These are phyloP conservation scores for Tuberolachnus salignus DNA, from an alignment of 2,888 invertebrate species.

Conservation along the genomic window DNA sequence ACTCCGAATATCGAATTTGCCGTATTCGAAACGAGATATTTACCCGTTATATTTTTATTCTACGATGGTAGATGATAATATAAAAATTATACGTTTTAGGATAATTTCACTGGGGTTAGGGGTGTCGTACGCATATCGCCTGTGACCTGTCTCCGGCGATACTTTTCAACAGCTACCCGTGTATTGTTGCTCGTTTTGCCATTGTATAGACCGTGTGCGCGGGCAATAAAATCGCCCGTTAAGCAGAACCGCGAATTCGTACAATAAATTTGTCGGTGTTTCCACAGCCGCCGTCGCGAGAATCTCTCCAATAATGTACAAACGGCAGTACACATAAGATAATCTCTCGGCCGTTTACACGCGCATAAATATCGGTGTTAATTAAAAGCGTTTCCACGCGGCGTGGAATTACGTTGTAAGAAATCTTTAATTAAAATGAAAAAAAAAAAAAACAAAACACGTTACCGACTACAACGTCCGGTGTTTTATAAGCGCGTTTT, in stretches of 20 bases:
- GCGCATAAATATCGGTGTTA: slow-evolving; percentile 12
- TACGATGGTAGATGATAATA: too few species aligned
- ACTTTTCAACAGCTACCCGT: not conserved
- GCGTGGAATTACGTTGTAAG: not conserved
- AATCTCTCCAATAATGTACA: not conserved
- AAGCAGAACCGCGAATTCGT: not conserved
- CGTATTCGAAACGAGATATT: too few species aligned
- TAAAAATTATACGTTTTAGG: too few species aligned
- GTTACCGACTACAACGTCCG: too few species aligned
- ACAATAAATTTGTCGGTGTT: slow-evolving; percentile 37
- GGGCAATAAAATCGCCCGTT: not conserved
- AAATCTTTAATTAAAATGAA: slow-evolving; percentile 17
- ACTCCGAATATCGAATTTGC: too few species aligned
- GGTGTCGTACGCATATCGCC: too few species aligned
- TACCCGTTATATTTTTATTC: too few species aligned
- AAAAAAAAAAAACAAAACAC: not conserved
- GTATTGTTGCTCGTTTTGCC: too few species aligned
- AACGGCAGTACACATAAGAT: not conserved
- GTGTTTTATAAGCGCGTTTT: not conserved
- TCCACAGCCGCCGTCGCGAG: not conserved
- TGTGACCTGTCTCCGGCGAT: not conserved
- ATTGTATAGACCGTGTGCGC: too few species aligned
- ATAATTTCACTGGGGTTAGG: too few species aligned
- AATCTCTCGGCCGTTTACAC: not conserved
- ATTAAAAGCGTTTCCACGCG: not conserved